Base-by-base conservation (phyloP, 2,113 vertebrate species). In the Solea senegalensis region DNA sequence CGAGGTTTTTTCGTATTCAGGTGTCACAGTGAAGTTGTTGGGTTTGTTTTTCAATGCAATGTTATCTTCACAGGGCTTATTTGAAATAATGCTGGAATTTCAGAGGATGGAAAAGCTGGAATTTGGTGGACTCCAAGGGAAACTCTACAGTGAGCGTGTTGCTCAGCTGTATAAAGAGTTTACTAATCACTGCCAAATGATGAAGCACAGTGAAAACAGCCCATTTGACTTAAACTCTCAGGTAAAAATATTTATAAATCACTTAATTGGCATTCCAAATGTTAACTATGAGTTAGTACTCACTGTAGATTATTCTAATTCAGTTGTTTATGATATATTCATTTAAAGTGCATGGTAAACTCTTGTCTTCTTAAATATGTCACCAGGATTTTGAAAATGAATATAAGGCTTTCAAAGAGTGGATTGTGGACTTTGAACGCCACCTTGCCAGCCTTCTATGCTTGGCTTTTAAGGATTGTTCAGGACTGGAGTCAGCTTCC, bases 101-200 rank as follows among this genome's bases (percentile, higher is more conserved):
- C 91, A 95, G 81, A 95, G 94, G 58, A 77, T 96, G 84, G 92
- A 95, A 81, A 95, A 95, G 75, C 41, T 96, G 57, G 84, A 93
- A 70, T 94, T 96, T 91, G 90, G 90, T 41, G 95, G 93, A 34
- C 62, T 82, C 44, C 90, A 91, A 60, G 92, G 93, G 44, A 88
- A 89, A 49, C 52, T 90, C 69, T 92, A 94, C 76, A 95, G 87
- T 72, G 88, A 94, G 26, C 77, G 91, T 34, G 86, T 94, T 45
- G 85, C 39, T 26, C 67, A 86, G 66, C 88, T 94, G 63, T 91
- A 79, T 46, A 69, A 76, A 72, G 90, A 94, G 69, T 95, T 96
- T 80, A 72, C 65, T 10, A 76, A 93, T 26, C 88, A 83, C 43
- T 94, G 90, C 77, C 85, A 93, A 65, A 65, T 80, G 28, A 91